These are phyloP conservation scores for Catostomus latipinnis DNA, from an alignment of 2,797 vertebrate species.

Conservation along the genomic window DNA sequence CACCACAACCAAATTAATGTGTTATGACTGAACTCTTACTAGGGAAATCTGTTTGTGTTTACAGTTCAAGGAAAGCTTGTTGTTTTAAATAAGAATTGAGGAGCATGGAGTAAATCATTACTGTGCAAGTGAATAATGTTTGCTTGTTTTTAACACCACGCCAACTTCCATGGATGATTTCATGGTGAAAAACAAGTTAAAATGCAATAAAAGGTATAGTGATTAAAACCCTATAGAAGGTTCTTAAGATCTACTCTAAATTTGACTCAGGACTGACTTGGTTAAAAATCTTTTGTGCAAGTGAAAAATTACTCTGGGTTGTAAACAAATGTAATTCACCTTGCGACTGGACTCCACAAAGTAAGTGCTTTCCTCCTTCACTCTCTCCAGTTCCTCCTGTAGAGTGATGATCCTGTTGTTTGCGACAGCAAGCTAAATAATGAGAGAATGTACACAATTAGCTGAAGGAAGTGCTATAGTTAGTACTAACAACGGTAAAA, in stretches of 20 bases:
- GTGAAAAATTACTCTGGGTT: background rate
- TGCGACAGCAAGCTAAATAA: conserved; percentile 90
- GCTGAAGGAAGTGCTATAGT: too few species aligned
- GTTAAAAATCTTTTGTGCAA: too few species aligned
- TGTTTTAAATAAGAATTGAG: too few species aligned
- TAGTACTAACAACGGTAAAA: too few species aligned
- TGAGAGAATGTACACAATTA: background rate
- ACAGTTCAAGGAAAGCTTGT: background rate
- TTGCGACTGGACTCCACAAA: conserved; percentile 89
- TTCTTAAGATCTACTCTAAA: too few species aligned
- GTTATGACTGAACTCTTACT: background rate
- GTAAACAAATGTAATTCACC: conserved; percentile 68
- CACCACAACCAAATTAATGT: background rate
- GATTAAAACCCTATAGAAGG: too few species aligned
- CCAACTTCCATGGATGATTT: too few species aligned
- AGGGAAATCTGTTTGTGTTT: background rate
- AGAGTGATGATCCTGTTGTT: conserved; percentile 98
- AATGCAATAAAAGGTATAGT: too few species aligned
- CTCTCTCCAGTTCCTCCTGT: conserved; percentile 94
- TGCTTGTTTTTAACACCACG: too few species aligned
- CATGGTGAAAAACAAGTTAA: too few species aligned
- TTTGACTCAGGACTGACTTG: too few species aligned
- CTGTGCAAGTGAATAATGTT: too few species aligned
- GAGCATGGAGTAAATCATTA: background rate
- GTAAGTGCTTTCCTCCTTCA: conserved; percentile 93